Evolutionary conservation across 1,140 invertebrate genomes (phyloP).

Genomic region (Conus ventricosus): DNA sequence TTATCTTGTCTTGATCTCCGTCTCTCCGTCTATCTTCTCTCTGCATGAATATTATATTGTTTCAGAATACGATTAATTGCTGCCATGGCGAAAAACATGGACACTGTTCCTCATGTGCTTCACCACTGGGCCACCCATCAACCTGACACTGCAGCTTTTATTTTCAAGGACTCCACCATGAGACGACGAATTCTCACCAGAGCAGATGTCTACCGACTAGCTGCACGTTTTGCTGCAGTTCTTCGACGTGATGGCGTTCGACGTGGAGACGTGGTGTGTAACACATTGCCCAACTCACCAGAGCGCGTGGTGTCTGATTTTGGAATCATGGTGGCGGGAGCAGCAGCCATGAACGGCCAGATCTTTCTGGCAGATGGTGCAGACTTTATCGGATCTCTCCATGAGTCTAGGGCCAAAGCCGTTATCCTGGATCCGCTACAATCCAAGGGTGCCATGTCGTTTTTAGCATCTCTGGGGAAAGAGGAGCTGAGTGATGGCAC

Average conservation of each 20-base stretch:
- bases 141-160: slow-evolving; percentile 2
- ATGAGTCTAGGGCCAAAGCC: not conserved
- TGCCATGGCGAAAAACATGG: not conserved
- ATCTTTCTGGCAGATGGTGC: too few relatives aligned
- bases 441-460: not conserved
- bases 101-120: not conserved
- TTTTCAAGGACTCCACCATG: not conserved
- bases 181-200: not conserved
- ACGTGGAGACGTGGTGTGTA: not conserved
- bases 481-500: not conserved
- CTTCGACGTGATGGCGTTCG: slow-evolving; percentile 16
- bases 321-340: too few relatives aligned
- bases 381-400: slow-evolving; percentile 35
- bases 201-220: slow-evolving; percentile 3
- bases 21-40: not conserved
- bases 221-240: not conserved
- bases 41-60: not conserved
- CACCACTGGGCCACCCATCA: slow-evolving; percentile 5
- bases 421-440: slow-evolving; percentile 31
- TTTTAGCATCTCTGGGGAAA: not conserved
- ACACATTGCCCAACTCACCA: too few relatives aligned
- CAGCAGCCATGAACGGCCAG: too few relatives aligned
- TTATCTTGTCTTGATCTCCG: too few relatives aligned
- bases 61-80: not conserved
- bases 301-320: too few relatives aligned